Evolutionary conservation across 2,113 vertebrate species (phyloP).

Genomic region (Lipophrys pholis): DNA sequence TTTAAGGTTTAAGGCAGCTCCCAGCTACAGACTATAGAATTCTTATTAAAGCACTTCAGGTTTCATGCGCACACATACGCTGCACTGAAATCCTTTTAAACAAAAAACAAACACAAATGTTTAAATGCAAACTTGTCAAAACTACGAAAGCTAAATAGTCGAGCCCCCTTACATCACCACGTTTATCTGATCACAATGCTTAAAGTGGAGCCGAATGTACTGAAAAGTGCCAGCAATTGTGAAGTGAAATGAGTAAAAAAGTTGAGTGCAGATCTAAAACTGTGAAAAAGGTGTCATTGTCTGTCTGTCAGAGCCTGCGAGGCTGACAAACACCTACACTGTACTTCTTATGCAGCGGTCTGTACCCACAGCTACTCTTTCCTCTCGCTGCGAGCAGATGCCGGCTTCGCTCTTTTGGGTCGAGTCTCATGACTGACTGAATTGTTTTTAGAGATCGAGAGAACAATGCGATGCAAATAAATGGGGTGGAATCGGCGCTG

Average conservation of each 20-base stretch:
- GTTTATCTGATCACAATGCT: conserved; percentile 25
- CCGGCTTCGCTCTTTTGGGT: conserved; percentile 36
- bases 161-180: conserved; percentile 8
- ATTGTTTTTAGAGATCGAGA: conserved; percentile 58
- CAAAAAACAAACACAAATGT: conserved; percentile 2
- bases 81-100: conserved; percentile 27
- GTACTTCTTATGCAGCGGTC: conserved; percentile 61
- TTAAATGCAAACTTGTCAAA: conserved; percentile 13
- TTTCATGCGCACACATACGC: conserved; percentile 40
- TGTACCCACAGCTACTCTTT: conserved; percentile 67
- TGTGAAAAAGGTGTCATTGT: conserved; percentile 40
- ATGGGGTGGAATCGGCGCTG: conserved; percentile 61
- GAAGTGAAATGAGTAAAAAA: conserved; percentile 27
- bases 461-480: conserved; percentile 61
- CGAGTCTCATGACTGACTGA: conserved; percentile 52
- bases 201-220: conserved; percentile 17
- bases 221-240: conserved; percentile 32
- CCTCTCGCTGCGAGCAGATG: conserved; percentile 67
- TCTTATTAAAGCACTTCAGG: conserved; percentile 41
- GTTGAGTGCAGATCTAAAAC: conserved; percentile 22
- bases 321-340: conserved; percentile 70
- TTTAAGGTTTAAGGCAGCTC: conserved; percentile 63
- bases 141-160: conserved; percentile 32
- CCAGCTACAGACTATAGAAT: conserved; percentile 49
- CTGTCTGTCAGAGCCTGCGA: conserved; percentile 37